Base-by-base conservation (phyloP, 1,140 invertebrate species). In the Sarcophaga bullata region DNA sequence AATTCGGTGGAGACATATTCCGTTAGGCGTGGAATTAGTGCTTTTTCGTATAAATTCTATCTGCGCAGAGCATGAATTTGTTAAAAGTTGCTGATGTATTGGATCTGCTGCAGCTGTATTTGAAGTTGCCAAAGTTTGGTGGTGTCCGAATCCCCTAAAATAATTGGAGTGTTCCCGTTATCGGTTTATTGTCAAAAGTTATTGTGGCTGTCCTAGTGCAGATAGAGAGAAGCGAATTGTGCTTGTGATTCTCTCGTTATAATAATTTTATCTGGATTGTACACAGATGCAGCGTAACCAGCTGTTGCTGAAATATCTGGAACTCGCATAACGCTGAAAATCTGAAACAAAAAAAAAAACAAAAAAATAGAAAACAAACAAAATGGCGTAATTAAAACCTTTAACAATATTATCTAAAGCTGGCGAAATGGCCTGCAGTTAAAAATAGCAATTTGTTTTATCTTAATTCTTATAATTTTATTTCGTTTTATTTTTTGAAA, bases 301-400 rank as follows among this genome's bases (percentile, higher is more conserved):
- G 82, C 82, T 83, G 82, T 83, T 81, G 80, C 48, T 25, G 82
- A 76, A n/a, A 83, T 83, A 75, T 83, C 80, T 73, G 82, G 82
- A 76, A 83, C 82, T 83, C 82, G 82, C 82, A 83, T 83, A 83
- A 81, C 82, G 82, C 6, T 83, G 19, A 46, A 13, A 75, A 62
- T 83, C 82, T 83, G 48, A n/a, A 15, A 49, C 48, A 0, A 47
- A 58, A 49, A 46, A 80, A 52, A 49, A 13, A 82, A 72, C 58
- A 68, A 37, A 37, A 37, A 37, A 37, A 37, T n/a, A n/a, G n/a
- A n/a, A n/a, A n/a, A n/a, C n/a, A n/a, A n/a, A n/a, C n/a, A n/a
- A n/a, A n/a, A n/a, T n/a, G n/a, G 25, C 25, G 25, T 4, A 37
- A 37, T 37, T 37, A 37, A 37, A 37, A 37, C 4, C 4, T 37